These are phyloP conservation scores for Lates calcarifer DNA, from an alignment of 2,113 vertebrate genomes.

Conservation along the genomic window DNA sequence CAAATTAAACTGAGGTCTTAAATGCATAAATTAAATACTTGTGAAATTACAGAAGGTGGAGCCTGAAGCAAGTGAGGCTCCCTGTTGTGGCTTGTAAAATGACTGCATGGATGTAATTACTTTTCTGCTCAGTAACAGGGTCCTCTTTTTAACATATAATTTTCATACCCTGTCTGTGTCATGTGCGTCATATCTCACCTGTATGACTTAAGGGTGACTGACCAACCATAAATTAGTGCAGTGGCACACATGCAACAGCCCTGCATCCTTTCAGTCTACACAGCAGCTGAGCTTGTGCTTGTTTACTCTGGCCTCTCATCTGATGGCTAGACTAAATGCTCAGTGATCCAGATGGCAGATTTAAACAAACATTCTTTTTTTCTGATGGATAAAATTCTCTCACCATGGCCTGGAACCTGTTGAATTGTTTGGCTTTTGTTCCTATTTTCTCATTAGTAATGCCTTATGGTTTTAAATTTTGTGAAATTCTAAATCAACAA, in stretches of 20 bases:
- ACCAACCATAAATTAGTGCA: slow-evolving; percentile 2
- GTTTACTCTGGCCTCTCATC: slow-evolving; percentile 50
- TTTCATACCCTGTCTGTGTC: not conserved
- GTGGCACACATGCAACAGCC: slow-evolving; percentile 18
- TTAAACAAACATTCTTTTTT: slow-evolving; percentile 41
- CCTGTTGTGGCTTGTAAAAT: slow-evolving; percentile 26
- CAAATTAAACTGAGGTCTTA: slow-evolving; percentile 53
- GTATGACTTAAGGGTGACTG: slow-evolving; percentile 18
- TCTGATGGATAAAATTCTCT: slow-evolving; percentile 20
- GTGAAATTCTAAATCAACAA: slow-evolving; percentile 39
- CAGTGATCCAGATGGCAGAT: slow-evolving; percentile 50
- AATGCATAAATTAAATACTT: slow-evolving; percentile 53
- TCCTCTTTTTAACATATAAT: slow-evolving; percentile 7
- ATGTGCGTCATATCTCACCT: not conserved
- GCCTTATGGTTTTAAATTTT: slow-evolving; percentile 53
- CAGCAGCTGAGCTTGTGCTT: slow-evolving; percentile 9
- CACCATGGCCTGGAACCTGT: slow-evolving; percentile 29
- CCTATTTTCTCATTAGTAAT: slow-evolving; percentile 60
- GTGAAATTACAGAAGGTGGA: slow-evolving; percentile 44
- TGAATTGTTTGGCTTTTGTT: slow-evolving; percentile 56
- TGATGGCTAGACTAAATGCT: slow-evolving; percentile 46
- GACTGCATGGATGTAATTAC: slow-evolving; percentile 40
- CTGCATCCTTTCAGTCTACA: slow-evolving; percentile 10
- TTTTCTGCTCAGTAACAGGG: slow-evolving; percentile 22
- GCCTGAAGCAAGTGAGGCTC: slow-evolving; percentile 27